Percentiles rank a stretch among this genome's conserved stretches.
These are phyloP conservation scores for Eremophila alpestris DNA, from an alignment of 2,797 vertebrate species.

Conservation along the genomic window DNA sequence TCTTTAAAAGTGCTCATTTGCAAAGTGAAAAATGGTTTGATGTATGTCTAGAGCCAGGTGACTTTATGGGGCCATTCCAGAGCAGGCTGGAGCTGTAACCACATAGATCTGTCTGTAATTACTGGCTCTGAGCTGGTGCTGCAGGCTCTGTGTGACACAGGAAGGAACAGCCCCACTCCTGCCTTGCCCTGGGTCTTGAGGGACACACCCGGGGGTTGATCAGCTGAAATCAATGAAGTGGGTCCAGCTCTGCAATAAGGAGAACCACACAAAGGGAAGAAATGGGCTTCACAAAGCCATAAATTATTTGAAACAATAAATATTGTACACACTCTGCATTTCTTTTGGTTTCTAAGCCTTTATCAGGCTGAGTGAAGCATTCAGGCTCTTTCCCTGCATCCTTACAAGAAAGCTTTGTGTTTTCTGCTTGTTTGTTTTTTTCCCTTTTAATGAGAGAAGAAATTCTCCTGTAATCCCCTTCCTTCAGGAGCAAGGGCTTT, in stretches of 20 bases:
- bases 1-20: conserved; percentile 52
- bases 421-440: neutral
- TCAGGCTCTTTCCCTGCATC: neutral
- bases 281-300: neutral
- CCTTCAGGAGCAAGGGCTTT: neutral
- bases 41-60: neutral
- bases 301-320: neutral
- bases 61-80: conserved; percentile 40
- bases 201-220: neutral
- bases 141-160: neutral
- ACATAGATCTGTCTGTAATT: conserved; percentile 1
- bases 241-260: neutral
- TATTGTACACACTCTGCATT: neutral
- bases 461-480: conserved; percentile 12
- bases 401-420: neutral
- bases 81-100: neutral
- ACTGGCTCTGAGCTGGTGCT: neutral
- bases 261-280: neutral
- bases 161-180: neutral
- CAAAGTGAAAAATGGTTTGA: neutral
- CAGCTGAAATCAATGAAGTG: neutral
- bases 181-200: neutral
- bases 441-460: neutral
- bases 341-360: neutral
- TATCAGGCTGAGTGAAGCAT: neutral